Base-by-base conservation (phyloP, 1,140 invertebrate species). In the Aleiodes sp. region DNA sequence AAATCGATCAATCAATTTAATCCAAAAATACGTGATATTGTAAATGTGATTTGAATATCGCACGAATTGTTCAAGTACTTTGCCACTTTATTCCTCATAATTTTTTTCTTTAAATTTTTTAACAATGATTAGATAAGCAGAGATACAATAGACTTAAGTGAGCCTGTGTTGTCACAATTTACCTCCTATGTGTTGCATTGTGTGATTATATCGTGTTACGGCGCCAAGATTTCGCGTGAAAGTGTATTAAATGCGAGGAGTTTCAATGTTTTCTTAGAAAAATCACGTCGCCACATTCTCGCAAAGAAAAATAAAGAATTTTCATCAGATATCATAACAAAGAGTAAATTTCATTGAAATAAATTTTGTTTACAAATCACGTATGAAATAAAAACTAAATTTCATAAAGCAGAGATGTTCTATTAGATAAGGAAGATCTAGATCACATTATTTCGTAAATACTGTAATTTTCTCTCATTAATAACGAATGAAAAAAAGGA, bases 41-140 rank as follows among this genome's bases (percentile, higher is more conserved):
- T n/a, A n/a, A n/a, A n/a, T n/a, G n/a, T n/a, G n/a, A n/a, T n/a
- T n/a, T n/a, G n/a, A n/a, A n/a, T n/a, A n/a, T n/a, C n/a, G n/a
- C n/a, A n/a, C n/a, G n/a, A n/a, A n/a, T n/a, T n/a, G n/a, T n/a
- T n/a, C n/a, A n/a, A n/a, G n/a, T n/a, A n/a, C n/a, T 31, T 12
- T 26, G 14, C 37, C 37, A 2, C 29, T 39, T 61, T 66, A 12
- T 39, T 39, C 59, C 56, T 37, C 60, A 64, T 71, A 69, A 65
- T 56, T 65, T 73, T 70, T 68, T 41, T 70, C 60, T 59, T 16
- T 67, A 57, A 19, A 57, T 66, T 57, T 70, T 65, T 24, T 16
- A n/a, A 9, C 26, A 52, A 16, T 33, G 56, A 59, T 59, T 59
- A 59, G 56, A 59, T 59, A 59, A 59, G 46, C 21, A n/a, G 39